Evolutionary conservation across 2,113 vertebrate species (phyloP), one percentile per base, ranked within the genome.

Genomic region (human): DNA sequence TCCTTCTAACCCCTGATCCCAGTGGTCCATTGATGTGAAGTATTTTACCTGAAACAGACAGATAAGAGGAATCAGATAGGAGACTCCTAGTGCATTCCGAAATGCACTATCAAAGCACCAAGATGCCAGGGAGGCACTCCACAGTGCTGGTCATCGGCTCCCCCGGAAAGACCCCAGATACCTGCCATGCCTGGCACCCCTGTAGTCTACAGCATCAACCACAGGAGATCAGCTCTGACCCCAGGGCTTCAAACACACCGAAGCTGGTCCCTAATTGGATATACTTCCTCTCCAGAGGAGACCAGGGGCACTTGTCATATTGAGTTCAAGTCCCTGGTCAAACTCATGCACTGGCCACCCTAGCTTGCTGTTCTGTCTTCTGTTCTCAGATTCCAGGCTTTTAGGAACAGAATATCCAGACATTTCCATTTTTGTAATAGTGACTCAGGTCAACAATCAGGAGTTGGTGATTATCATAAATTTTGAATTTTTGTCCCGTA

Each of bases 401-500:
- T 81, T 38, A 81, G 30, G 13, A 76, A 70, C n/a, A 59, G 22
- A 82, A 8, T 48, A 35, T 57, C 61, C 50, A 32, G 57, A n/a
- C 10, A 25, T 94, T 80, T 80, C 22, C 12, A 35, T 45, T 75
- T 81, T 82, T 68, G 35, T 50, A 59, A 48, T 48, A 81, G 85
- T 35, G 70, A 16, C 12, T 73, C 35, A 32, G 83, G 50, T 80
- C 48, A 75, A 64, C 43, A 50, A 52, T 90, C 90, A 48, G 20
- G 50, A 25, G 10, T 43, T 93, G 64, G 27, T 61, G 50, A 40
- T 79, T 7, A 82, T 45, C 50, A 84, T 80, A 88, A 40, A 48
- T 84, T 75, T 89, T 72, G 45, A 85, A 17, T 86, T 30, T 81
- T 81, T 96, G 95, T 88, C 38, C 76, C 83, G 20, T 89, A 73